A percentile compares a stretch with the other conserved stretches of the same genome.
Evolutionary conservation across 2,113 vertebrate species (phyloP).

Genomic region (Oenanthe oenanthe): DNA sequence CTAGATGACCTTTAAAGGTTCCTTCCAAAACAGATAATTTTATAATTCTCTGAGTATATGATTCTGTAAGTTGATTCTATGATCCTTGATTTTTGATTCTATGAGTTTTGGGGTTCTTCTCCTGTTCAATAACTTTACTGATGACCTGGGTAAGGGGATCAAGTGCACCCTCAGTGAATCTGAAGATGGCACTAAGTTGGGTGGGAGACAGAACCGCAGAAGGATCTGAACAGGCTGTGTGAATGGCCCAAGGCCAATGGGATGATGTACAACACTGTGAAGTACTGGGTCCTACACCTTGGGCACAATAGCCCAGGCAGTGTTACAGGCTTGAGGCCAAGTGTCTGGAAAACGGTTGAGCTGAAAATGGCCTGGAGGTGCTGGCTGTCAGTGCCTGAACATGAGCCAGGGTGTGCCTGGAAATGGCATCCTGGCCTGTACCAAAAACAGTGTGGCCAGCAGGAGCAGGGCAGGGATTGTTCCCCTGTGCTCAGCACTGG

Average conservation of each 20-base stretch:
- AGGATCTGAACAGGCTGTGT: background rate
- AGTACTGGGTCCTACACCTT: background rate
- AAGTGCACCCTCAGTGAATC: no score
- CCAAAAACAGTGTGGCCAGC: background rate
- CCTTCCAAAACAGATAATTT: background rate
- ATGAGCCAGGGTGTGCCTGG: background rate
- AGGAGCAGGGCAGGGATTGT: background rate
- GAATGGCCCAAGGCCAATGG: background rate
- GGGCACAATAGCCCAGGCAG: background rate
- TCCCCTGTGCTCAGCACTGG: background rate
- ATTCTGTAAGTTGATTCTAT: no score
- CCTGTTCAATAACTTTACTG: accelerated
- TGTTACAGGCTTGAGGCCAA: background rate
- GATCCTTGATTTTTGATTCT: background rate
- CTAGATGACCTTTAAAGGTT: background rate
- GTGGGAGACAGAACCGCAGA: background rate
- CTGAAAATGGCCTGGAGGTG: background rate
- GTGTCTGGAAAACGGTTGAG: background rate
- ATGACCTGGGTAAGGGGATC: background rate
- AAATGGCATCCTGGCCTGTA: background rate
- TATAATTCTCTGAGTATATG: background rate
- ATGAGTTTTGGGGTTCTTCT: background rate
- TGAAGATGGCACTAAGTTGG: accelerated
- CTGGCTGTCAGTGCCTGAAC: accelerated
- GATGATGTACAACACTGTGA: background rate